Percentiles rank a stretch among this genome's conserved stretches.
These are phyloP conservation scores for Acromyrmex heyeri DNA, from an alignment of 1,140 invertebrate species.

Conservation along the genomic window DNA sequence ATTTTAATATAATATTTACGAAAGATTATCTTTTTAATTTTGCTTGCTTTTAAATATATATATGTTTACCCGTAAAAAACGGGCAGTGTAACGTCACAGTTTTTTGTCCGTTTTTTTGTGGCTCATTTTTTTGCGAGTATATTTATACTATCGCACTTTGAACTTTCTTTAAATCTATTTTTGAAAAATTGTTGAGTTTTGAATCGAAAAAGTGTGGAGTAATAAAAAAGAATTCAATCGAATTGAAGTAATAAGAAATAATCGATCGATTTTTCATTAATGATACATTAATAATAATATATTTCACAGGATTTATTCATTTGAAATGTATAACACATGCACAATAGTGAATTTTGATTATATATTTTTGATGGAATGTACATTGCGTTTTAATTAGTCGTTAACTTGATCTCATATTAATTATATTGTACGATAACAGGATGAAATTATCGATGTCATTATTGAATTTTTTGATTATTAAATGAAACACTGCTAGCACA, in stretches of 20 bases:
- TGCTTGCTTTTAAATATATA: not conserved
- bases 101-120: too few species aligned
- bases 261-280: slow-evolving; percentile 18
- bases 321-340: not conserved
- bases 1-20: not conserved
- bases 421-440: not conserved
- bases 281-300: slow-evolving; percentile 2
- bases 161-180: slow-evolving; percentile 10
- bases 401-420: slow-evolving; percentile 11
- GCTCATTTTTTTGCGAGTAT: too few species aligned
- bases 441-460: slow-evolving; percentile 19
- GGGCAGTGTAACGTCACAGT: too few species aligned
- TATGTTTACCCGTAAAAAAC: too few species aligned
- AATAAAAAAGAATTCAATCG: not conserved
- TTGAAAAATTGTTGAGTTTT: not conserved
- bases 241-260: slow-evolving; percentile 5
- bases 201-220: not conserved
- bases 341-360: slow-evolving; percentile 24
- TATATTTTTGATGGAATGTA: not conserved
- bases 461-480: slow-evolving; percentile 29
- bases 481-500: not conserved
- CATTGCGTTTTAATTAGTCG: slow-evolving; percentile 14
- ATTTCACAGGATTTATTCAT: not conserved
- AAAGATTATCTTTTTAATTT: not conserved
- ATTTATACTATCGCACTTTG: not conserved